Evolutionary conservation across 2,888 invertebrate species (phyloP), one percentile per base, ranked within the genome.

Genomic region (Tryphoninae sp.): DNA sequence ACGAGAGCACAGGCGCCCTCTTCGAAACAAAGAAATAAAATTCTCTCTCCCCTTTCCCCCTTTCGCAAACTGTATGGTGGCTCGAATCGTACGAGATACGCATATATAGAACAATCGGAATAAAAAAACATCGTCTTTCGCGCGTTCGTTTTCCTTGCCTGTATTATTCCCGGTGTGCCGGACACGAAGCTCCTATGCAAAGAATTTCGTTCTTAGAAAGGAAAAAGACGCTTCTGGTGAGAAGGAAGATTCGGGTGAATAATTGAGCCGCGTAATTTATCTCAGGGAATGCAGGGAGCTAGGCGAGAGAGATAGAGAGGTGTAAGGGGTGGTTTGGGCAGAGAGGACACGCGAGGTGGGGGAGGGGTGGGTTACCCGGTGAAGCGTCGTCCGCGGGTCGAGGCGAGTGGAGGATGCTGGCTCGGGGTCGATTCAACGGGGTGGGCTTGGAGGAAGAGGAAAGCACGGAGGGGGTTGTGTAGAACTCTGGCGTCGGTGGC

Each of bases 201-300:
- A 55, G 49, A 61, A 16, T 33, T 13, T 42, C 33, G 72, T 33
- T 45, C n/a, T 49, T 23, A n/a, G 13, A 26, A 40, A 42, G 13
- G n/a, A 49, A n/a, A 67, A 19, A 45, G 53, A 61, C 13, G 45
- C 11, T 40, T 68, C 51, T 33, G 9, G 65, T 19, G 71, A 69
- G 26, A 59, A 40, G 71, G 82, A 86, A 88, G 87, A 90, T 91
- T 90, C 88, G 88, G 85, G 88, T 89, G 89, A 91, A 90, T 90
- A 90, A 91, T 91, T 91, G 90, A 90, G 89, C 88, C 87, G 87
- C 87, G 89, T 91, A 90, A 91, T 90, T 90, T 89, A 90, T 90
- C 88, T 88, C 86, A 83, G 84, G 89, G 90, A 90, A 90, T 90
- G 89, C 88, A 89, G 87, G 42, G 9, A 19, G 86, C 49, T 16